A percentile compares a stretch with the other conserved stretches of the same genome.
Conservation (phyloP, 2,113 vertebrate species). For the Hiodon tergisus region DNA sequence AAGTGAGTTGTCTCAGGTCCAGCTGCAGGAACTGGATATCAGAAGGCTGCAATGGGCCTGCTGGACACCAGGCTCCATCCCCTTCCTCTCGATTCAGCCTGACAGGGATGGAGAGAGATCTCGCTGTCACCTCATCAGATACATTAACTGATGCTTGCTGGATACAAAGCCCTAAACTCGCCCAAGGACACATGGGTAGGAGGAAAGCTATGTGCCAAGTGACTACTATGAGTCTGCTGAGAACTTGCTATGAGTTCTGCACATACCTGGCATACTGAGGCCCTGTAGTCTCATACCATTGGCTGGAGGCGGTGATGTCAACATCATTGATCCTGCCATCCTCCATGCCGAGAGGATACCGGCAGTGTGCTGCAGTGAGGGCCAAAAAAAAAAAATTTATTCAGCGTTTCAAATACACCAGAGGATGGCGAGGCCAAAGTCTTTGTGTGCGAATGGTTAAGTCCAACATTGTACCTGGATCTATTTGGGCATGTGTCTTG, state of each 20-base stretch:
- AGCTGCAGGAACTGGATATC: conserved; percentile 83
- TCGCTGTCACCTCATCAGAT: not conserved
- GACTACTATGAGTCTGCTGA: too few relatives aligned
- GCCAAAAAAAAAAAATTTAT: conserved; percentile 17
- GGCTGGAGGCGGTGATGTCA: conserved; percentile 81
- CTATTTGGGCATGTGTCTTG: conserved; percentile 65
- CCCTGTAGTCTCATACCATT: conserved; percentile 81
- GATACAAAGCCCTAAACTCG: not conserved
- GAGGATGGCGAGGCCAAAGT: too few relatives aligned
- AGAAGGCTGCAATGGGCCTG: conserved; percentile 68
- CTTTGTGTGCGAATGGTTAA: too few relatives aligned
- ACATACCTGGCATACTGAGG: conserved; percentile 77
- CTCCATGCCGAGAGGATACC: conserved; percentile 81
- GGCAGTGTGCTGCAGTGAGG: conserved; percentile 66
- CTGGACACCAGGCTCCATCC: conserved; percentile 85
- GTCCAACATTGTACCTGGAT: conserved; percentile 63
- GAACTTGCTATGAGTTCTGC: not conserved
- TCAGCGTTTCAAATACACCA: not conserved
- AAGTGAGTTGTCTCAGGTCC: conserved; percentile 73
- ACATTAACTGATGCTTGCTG: not conserved
- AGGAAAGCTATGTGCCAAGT: not conserved
- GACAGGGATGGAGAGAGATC: conserved; percentile 1
- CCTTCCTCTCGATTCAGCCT: conserved; percentile 80
- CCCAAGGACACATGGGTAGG: not conserved
- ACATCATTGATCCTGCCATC: conserved; percentile 75